These are phyloP conservation scores for Polyergus mexicanus DNA, from an alignment of 1,140 invertebrate species.

Conservation along the genomic window DNA sequence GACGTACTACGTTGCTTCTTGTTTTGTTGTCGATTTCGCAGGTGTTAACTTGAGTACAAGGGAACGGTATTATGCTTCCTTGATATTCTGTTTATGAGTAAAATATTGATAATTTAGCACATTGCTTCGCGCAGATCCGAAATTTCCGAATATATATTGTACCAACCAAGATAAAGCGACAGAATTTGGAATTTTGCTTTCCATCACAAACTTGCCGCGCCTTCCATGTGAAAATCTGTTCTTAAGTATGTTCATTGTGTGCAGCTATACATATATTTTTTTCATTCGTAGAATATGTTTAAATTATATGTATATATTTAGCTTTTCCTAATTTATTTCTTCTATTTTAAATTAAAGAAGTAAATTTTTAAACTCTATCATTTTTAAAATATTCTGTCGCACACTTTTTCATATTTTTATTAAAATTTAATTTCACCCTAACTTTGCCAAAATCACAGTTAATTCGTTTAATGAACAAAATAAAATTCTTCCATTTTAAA, in stretches of 20 bases:
- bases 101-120: slow-evolving; percentile 22
- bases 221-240: too few species aligned
- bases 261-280: not conserved
- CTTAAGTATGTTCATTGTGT: not conserved
- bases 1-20: not conserved
- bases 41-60: slow-evolving; percentile 44
- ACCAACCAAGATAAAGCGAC: not conserved
- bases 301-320: slow-evolving; percentile 5
- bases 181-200: not conserved
- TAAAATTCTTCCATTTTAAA: not conserved
- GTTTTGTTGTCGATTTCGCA: slow-evolving; percentile 6
- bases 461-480: not conserved
- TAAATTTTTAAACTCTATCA: not conserved
- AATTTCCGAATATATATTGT: not conserved
- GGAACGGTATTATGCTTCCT: slow-evolving; percentile 7
- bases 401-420: not conserved
- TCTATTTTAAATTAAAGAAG: not conserved
- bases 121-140: not conserved
- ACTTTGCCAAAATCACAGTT: not conserved
- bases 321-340: not conserved
- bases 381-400: not conserved
- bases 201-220: not conserved
- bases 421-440: not conserved
- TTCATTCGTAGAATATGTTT: not conserved
- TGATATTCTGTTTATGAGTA: slow-evolving; percentile 17